Evolutionary conservation across 1,140 invertebrate genomes (phyloP).

Genomic region (Neodiprion fabricii): DNA sequence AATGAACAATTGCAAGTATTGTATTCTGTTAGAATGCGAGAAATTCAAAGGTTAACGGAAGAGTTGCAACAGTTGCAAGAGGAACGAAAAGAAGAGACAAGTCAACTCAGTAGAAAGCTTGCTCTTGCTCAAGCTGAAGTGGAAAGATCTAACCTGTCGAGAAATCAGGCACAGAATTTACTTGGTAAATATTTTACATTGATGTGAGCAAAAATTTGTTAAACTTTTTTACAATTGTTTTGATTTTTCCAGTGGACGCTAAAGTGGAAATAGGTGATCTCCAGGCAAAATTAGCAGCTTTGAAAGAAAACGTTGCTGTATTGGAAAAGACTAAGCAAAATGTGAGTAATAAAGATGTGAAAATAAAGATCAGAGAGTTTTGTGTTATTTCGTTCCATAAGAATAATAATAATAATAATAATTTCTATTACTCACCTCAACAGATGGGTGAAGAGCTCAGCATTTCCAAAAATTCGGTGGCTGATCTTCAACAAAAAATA

Average conservation of each 20-base stretch:
- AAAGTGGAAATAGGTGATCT: constrained; percentile 50
- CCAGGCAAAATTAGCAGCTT: constrained; percentile 40
- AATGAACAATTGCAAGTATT: constrained; percentile 52
- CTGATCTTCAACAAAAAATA: constrained; percentile 52
- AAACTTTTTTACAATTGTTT: constrained; percentile 8
- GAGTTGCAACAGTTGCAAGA: constrained; percentile 41
- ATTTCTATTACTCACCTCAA: constrained; percentile 8
- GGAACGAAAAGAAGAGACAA: constrained; percentile 44
- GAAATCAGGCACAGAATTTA: constrained; percentile 45
- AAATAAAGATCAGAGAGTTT: not conserved
- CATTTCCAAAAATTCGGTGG: constrained; percentile 39
- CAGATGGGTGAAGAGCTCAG: constrained; percentile 47
- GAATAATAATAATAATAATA: not conserved
- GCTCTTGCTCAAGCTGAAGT: constrained; percentile 44
- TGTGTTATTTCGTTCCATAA: not conserved
- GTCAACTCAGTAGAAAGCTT: constrained; percentile 40
- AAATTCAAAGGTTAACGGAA: constrained; percentile 45
- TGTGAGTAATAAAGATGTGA: constrained; percentile 28
- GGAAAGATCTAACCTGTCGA: constrained; percentile 43
- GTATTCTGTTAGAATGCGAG: constrained; percentile 43
- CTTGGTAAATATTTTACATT: constrained; percentile 36
- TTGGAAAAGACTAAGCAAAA: constrained; percentile 52
- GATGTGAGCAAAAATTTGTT: not conserved
- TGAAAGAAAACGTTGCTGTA: constrained; percentile 46
- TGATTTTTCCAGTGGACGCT: constrained; percentile 44